Percentiles rank a stretch among this genome's conserved stretches.
Evolutionary conservation across 2,888 invertebrate genomes (phyloP).

Genomic region (Mythimna impura): DNA sequence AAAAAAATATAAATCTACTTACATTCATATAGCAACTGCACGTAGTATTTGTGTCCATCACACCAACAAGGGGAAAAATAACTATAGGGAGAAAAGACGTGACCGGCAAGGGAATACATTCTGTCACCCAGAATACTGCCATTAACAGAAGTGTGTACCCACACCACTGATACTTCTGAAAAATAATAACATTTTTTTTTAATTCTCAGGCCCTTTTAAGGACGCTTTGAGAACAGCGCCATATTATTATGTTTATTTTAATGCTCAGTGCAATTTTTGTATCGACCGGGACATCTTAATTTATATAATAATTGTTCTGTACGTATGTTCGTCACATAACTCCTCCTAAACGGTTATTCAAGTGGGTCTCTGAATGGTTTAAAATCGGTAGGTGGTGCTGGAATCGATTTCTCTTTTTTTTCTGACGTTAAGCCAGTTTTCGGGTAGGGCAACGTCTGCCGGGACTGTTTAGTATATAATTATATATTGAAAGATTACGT

Average conservation of each 20-base stretch:
- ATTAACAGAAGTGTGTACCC: slow-evolving; percentile 93
- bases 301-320: too few species aligned
- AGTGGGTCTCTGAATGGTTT: too few species aligned
- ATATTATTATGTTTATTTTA: background rate
- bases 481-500: too few species aligned
- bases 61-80: slow-evolving; percentile 94
- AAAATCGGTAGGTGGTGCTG: too few species aligned
- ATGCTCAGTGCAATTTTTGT: background rate
- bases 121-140: slow-evolving; percentile 95
- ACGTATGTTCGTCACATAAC: too few species aligned
- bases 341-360: too few species aligned
- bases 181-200: slow-evolving; percentile 29
- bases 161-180: slow-evolving; percentile 89
- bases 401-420: too few species aligned
- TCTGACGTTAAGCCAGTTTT: too few species aligned
- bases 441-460: too few species aligned
- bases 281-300: background rate
- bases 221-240: background rate
- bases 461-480: too few species aligned
- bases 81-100: slow-evolving; percentile 95
- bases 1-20: slow-evolving; percentile 81
- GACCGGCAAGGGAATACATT: slow-evolving; percentile 94
- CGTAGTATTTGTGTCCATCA: slow-evolving; percentile 86
- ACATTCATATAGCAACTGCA: slow-evolving; percentile 90
- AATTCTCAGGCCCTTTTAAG: background rate